Percentiles rank a stretch among this genome's conserved stretches.
Evolutionary conservation across 2,113 vertebrate genomes (phyloP).

Genomic region (Hippocampus mohnikei): DNA sequence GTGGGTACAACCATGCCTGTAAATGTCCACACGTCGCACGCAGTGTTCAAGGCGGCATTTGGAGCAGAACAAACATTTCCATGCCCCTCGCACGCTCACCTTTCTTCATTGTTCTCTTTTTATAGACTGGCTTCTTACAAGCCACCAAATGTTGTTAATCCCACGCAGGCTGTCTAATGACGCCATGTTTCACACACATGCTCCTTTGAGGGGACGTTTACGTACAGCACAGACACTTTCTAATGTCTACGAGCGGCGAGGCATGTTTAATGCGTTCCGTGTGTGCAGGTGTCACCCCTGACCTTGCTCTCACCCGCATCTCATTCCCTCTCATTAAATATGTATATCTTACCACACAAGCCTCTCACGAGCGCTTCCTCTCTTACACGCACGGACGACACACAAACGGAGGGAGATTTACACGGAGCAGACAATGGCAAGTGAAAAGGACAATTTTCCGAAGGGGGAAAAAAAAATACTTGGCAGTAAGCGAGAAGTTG

Average conservation of each 20-base stretch:
- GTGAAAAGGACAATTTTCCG: no score
- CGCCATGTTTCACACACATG: conserved; percentile 61
- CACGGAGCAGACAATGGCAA: no score
- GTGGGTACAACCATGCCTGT: background rate
- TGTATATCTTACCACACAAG: conserved; percentile 98
- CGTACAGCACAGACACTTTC: conserved; percentile 38
- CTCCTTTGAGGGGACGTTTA: conserved; percentile 23
- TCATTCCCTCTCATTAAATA: conserved; percentile 99
- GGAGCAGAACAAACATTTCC: background rate
- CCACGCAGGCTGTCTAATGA: conserved; percentile 65
- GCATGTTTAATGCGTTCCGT: conserved; percentile 25
- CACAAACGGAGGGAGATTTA: background rate
- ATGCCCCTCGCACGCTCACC: conserved; percentile 7
- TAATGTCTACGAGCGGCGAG: conserved; percentile 31
- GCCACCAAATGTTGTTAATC: conserved; percentile 71
- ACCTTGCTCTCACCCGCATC: conserved; percentile 74
- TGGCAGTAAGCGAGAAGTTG: background rate
- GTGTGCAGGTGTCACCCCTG: conserved; percentile 53
- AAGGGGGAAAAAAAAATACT: no score
- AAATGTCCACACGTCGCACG: background rate
- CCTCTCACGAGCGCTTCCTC: conserved; percentile 34
- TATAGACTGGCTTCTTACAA: conserved; percentile 67
- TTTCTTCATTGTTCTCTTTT: conserved; percentile 50
- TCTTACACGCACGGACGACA: conserved; percentile 22
- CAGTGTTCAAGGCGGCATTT: background rate